Evolutionary conservation across 1,140 invertebrate species (phyloP), one percentile per base, ranked within the genome.

Genomic region (Galleria mellonella): DNA sequence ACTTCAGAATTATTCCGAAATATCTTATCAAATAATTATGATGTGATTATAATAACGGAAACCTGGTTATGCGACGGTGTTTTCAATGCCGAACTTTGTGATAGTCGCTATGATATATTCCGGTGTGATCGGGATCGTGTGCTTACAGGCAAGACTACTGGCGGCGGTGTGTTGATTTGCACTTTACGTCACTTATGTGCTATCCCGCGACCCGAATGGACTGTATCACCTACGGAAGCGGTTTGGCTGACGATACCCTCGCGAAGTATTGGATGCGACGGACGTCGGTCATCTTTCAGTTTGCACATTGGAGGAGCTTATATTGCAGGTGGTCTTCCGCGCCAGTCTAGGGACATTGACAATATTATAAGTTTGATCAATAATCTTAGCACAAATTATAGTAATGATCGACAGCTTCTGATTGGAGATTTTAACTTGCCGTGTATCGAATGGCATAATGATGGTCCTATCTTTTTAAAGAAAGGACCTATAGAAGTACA

Each of bases 171-270:
- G 3, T 1, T 33, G 7, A 13, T 51, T 11, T 43, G 42, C 1
- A 38, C 36, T 17, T 31, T 32, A 8, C 44, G 51, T 13, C 44
- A 47, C 9, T 41, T 53, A 6, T 40, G 41, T 9, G 14, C 43
- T 15, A 4, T 9, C 2, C 28, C 15, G 7, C 29, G 14, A 10
- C 27, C 13, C 10, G 32, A 15, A 1, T 37, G 43, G 50, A 36
- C 38, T 11, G 15, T 32, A 0, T 12, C 50, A 39, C 38, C 31
- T 5, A 38, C 43, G 11, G 50, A 52, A 9, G 50, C 46, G 39
- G 14, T 46, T 2, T 52, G 50, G 50, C 31, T 50, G 29, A 50
- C 35, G 10, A 32, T 50, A 11, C 47, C 41, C 29, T 31, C 33
- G 23, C 13, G 28, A n/a, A n/a, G n/a, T n/a, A n/a, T n/a, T n/a